Evolutionary conservation across 2,888 invertebrate genomes (phyloP).

Genomic region (Tenthredo amoena): DNA sequence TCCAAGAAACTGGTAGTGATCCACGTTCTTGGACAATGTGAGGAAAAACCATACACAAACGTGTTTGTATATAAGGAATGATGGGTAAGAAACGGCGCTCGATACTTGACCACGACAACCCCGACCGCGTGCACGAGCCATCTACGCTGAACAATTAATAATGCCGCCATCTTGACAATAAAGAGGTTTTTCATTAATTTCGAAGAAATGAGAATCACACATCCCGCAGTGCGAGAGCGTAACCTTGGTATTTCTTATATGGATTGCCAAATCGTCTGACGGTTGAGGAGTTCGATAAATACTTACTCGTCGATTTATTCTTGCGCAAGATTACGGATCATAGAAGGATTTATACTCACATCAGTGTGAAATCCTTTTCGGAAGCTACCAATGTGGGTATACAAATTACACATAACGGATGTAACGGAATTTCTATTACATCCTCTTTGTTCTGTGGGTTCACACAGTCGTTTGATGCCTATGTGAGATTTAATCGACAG

Average conservation of each 20-base stretch:
- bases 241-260: not conserved
- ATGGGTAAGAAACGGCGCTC: constrained; percentile 32
- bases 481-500: constrained; percentile 40
- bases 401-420: constrained; percentile 21
- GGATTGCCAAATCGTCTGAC: not conserved
- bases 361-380: constrained; percentile 3
- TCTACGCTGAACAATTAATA: constrained; percentile 53
- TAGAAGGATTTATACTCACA: not conserved
- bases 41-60: constrained; percentile 50
- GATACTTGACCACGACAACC: constrained; percentile 27
- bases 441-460: constrained; percentile 26
- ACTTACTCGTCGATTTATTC: not conserved
- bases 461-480: constrained; percentile 14
- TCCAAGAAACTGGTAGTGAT: constrained; percentile 47
- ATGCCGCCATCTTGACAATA: constrained; percentile 48
- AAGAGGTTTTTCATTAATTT: constrained; percentile 39
- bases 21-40: constrained; percentile 43
- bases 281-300: not conserved
- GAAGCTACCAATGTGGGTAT: constrained; percentile 3
- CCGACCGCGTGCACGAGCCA: constrained; percentile 47
- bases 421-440: constrained; percentile 37
- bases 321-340: not conserved
- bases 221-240: not conserved
- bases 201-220: constrained; percentile 30
- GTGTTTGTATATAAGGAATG: constrained; percentile 27